phyloP scores from a whole-genome alignment of 2,888 invertebrate genomes.

The Kuschelorhynchus macadamiae region DNA sequence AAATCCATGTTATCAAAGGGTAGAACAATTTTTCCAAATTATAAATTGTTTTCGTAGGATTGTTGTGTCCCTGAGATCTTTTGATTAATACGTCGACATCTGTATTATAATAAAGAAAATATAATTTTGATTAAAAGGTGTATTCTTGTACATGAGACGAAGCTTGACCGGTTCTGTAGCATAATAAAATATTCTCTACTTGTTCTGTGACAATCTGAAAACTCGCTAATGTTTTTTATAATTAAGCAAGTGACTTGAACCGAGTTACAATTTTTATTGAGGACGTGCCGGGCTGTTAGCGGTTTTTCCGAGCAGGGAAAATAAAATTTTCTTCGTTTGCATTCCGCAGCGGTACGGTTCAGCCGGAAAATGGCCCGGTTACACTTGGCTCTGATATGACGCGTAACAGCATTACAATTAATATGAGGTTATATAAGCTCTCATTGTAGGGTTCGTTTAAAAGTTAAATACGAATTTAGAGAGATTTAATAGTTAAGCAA shows the following conservation, averaged over 20 bases:
- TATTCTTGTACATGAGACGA: too few relatives aligned
- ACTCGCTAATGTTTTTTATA: slow-evolving; percentile 15
- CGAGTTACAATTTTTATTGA: slow-evolving; percentile 32
- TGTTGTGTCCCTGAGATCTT: too few relatives aligned
- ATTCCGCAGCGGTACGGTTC: slow-evolving; percentile 17
- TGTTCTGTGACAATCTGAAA: slow-evolving; percentile 11
- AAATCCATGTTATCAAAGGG: too few relatives aligned
- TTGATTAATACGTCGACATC: too few relatives aligned
- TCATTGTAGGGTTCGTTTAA: too few relatives aligned
- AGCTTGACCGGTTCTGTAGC: too few relatives aligned
- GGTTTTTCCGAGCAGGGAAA: slow-evolving; percentile 18
- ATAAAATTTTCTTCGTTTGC: slow-evolving; percentile 36
- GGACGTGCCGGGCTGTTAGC: slow-evolving; percentile 23
- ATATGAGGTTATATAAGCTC: slow-evolving; percentile 3
- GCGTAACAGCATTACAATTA: slow-evolving; percentile 12
- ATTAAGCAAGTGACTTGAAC: slow-evolving; percentile 21
- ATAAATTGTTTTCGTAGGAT: too few relatives aligned
- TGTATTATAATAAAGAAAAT: too few relatives aligned
- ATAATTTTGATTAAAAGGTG: too few relatives aligned
- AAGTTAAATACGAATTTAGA: too few relatives aligned
- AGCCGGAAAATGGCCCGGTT: slow-evolving; percentile 19
- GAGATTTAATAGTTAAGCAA: too few relatives aligned
- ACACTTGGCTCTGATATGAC: slow-evolving; percentile 7
- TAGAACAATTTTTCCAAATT: too few relatives aligned
- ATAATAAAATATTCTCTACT: background rate